phyloP scores from a whole-genome alignment of 2,113 vertebrate genomes.

The Eolophus roseicapilla region DNA sequence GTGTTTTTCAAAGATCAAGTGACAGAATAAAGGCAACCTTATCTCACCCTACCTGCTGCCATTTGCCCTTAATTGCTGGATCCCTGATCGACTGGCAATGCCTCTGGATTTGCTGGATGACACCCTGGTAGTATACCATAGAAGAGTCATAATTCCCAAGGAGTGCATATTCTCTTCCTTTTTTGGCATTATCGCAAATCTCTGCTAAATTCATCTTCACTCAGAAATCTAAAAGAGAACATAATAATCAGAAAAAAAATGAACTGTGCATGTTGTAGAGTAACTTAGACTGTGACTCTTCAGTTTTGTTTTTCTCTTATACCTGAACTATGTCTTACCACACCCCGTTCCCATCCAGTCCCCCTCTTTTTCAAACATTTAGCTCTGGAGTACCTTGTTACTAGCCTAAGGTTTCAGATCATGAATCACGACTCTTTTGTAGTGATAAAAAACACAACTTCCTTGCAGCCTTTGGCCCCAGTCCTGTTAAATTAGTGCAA shows the following conservation, averaged over 20 bases:
- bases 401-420: not conserved
- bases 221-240: conserved; percentile 68
- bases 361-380: not conserved
- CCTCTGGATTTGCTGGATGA: conserved; percentile 95
- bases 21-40: not conserved
- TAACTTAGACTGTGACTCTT: not conserved
- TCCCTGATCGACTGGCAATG: conserved; percentile 89
- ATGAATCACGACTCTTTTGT: not conserved
- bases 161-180: conserved; percentile 94
- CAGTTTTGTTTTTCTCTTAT: not conserved
- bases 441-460: not conserved
- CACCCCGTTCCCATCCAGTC: accelerated
- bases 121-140: conserved; percentile 95
- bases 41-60: conserved; percentile 86
- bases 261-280: not conserved
- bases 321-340: not conserved
- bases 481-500: not conserved
- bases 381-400: not conserved
- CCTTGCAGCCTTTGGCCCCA: not conserved
- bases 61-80: conserved; percentile 88
- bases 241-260: not conserved
- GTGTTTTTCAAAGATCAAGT: not conserved
- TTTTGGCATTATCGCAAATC: conserved; percentile 96
- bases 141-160: conserved; percentile 98
- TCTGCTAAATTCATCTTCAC: conserved; percentile 91